Evolutionary conservation across 1,140 invertebrate genomes (phyloP), one percentile per base, ranked within the genome.

Genomic region (Drosophila cardini): DNA sequence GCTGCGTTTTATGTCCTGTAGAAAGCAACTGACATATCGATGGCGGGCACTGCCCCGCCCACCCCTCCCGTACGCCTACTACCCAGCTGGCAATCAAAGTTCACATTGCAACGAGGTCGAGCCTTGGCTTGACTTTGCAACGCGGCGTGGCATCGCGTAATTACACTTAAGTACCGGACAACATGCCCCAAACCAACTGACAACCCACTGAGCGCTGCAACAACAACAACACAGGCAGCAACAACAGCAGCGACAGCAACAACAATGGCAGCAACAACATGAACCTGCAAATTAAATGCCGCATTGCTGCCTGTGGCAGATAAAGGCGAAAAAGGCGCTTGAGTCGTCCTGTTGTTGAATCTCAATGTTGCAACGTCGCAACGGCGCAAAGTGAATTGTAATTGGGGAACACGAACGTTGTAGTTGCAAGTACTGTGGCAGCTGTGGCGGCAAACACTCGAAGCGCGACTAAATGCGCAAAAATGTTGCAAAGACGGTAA

Each of bases 391-490:
- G 84, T 87, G 84, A 87, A 87, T 87, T 89, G 84, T 87, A 87
- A 87, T 87, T 87, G 84, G 80, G 67, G 67, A 72, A 70, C 74
- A 72, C 55, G 68, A 21, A 63, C 21, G 67, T 48, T 62, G 69
- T 16, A 52, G 42, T 40, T 46, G 67, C 34, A 26, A 15, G 11
- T 15, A 18, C 46, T 67, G 70, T 53, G 65, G 84, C 84, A 80
- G 80, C 84, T 86, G 82, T 84, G 82, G 71, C 76, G 75, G 81
- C 82, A 86, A 89, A 89, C 84, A 89, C 83, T 87, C 83, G 72
- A 83, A 87, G 84, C 84, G 83, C 83, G 84, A 87, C 83, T 87
- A 87, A 89, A 89, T 87, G 83, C 79, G 84, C 83, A 87, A 87
- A 86, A 87, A 87, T 87, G 79, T 87, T 81, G 83, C 83, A 86